These are phyloP conservation scores for Byasa hedistus DNA, from an alignment of 2,888 invertebrate species.

Conservation along the genomic window DNA sequence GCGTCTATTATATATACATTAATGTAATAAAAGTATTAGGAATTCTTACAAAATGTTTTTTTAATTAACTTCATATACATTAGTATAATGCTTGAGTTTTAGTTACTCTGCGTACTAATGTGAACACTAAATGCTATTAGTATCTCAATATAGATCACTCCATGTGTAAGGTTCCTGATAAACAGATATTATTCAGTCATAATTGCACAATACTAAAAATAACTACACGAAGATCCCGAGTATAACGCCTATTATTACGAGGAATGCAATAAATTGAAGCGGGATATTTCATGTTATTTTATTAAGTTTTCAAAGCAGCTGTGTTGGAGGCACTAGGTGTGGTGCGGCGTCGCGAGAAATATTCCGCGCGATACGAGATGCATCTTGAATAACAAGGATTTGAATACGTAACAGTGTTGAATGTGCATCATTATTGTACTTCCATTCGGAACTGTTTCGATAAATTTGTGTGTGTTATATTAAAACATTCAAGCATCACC, in stretches of 20 bases:
- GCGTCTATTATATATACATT: too few relatives aligned
- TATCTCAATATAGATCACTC: background rate
- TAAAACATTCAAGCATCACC: too few relatives aligned
- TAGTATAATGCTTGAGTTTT: background rate
- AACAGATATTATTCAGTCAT: background rate
- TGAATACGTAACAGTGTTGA: background rate
- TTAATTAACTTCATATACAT: background rate
- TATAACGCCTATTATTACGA: constrained; percentile 3
- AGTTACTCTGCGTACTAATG: too few relatives aligned
- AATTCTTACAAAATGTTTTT: too few relatives aligned
- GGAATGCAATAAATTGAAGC: constrained; percentile 19
- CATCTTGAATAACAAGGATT: background rate
- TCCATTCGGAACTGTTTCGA: background rate
- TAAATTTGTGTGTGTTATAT: background rate
- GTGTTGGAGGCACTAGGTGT: background rate
- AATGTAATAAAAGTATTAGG: too few relatives aligned
- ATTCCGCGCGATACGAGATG: background rate
- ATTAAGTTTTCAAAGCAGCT: background rate
- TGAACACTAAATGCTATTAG: background rate
- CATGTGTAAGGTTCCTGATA: background rate
- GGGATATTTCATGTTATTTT: constrained; percentile 15
- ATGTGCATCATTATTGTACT: background rate
- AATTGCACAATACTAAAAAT: background rate
- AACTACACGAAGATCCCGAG: background rate
- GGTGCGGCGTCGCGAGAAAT: background rate